Evolutionary conservation across 2,888 invertebrate genomes (phyloP).

Genomic region (Agonopterix heracliana): DNA sequence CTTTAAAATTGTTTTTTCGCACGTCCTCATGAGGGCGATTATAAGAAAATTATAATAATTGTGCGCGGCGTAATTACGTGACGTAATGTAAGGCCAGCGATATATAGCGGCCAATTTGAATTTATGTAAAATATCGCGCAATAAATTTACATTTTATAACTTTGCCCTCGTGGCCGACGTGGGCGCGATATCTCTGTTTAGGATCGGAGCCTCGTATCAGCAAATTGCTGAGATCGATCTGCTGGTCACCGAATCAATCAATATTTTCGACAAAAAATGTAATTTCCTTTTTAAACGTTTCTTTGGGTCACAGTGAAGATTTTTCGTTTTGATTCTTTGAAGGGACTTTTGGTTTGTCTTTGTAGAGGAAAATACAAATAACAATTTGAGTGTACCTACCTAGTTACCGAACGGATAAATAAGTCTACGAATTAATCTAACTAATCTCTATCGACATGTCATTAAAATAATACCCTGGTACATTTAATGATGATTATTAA

Average conservation of each 20-base stretch:
- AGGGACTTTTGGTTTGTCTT: too few species aligned
- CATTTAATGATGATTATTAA: conserved; percentile 1
- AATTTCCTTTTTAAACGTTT: neutral
- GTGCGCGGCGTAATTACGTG: conserved; percentile 65
- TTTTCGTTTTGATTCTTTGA: too few species aligned
- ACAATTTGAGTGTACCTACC: too few species aligned
- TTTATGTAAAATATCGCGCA: conserved; percentile 72
- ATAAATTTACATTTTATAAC: conserved; percentile 74
- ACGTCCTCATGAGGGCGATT: conserved; percentile 68
- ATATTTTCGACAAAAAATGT: conserved; percentile 4
- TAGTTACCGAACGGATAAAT: too few species aligned
- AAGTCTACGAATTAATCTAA: too few species aligned
- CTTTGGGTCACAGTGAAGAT: too few species aligned
- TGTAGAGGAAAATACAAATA: too few species aligned
- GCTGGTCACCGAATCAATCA: conserved; percentile 25
- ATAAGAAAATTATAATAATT: conserved; percentile 76
- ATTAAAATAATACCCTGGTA: neutral
- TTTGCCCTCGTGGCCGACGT: conserved; percentile 48
- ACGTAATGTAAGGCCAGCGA: conserved; percentile 63
- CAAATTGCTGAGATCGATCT: conserved; percentile 50
- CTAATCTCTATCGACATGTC: too few species aligned
- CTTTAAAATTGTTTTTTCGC: conserved; percentile 68
- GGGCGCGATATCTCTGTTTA: conserved; percentile 65
- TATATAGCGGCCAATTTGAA: conserved; percentile 66
- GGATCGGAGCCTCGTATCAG: conserved; percentile 53